Evolutionary conservation across 2,797 vertebrate genomes (phyloP), one percentile per base, ranked within the genome.

Genomic region (Smutsia temminckii): DNA sequence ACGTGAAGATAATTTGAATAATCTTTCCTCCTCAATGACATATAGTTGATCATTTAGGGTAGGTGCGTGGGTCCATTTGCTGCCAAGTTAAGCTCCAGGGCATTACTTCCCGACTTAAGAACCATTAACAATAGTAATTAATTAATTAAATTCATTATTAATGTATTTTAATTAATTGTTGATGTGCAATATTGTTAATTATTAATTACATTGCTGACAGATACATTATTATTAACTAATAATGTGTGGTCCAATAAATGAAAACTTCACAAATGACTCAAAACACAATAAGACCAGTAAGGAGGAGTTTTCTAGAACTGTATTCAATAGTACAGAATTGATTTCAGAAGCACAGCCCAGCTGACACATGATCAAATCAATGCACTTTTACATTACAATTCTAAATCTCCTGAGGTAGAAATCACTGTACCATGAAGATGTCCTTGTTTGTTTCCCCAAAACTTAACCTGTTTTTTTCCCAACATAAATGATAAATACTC

Each of bases 261-360:
- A 69, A 46, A 97, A 96, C 42, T 94, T 96, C 57, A 87, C 49
- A 96, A 96, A 94, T 40, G 11, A 95, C 86, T 46, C 69, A 61
- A 49, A 89, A 80, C 61, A 63, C 37, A 89, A 81, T 13, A 27
- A 93, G 72, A 85, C 72, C 12, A 46, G 32, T 40, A 79, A n/a
- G 42, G 29, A 69, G 34, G 46, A 29, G 8, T 77, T 71, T 87
- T 90, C 81, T 71, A 55, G 68, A 93, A 81, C 29, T 69, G 13
- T 6, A 34, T 64, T 23, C 14, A n/a, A 27, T 51, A 14, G 32
- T 83, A 42, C 23, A 66, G 46, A 93, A 59, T 49, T 49, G 66
- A 34, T 90, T 95, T 89, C 37, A 85, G 68, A 89, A 96, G 69
- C 40, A 32, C 21, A 37, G 68, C 81, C 46, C 75, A 59, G 32